Evolutionary conservation across 2,113 vertebrate species (phyloP).

Genomic region (Numida meleagris): DNA sequence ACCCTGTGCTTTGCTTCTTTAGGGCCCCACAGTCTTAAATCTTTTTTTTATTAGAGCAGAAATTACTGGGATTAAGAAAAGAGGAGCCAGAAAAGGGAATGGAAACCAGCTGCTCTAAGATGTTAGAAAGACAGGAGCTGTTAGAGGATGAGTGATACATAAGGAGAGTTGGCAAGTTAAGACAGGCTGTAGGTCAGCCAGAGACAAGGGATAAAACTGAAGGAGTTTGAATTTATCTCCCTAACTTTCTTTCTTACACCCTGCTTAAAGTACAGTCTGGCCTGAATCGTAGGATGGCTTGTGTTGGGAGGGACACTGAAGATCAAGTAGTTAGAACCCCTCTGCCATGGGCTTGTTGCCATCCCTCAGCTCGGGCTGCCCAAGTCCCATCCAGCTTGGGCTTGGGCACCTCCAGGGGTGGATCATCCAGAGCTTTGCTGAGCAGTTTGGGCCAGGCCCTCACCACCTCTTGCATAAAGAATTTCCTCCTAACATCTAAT

Average conservation of each 20-base stretch:
- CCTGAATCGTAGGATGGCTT: background rate
- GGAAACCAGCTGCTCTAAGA: slow-evolving; percentile 59
- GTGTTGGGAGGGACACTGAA: background rate
- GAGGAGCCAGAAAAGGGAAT: slow-evolving; percentile 56
- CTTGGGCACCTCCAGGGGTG: background rate
- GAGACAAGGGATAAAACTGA: background rate
- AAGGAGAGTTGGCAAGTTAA: slow-evolving; percentile 16
- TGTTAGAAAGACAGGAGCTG: slow-evolving; percentile 33
- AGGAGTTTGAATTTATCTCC: background rate
- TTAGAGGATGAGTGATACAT: background rate
- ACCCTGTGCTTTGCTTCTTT: background rate
- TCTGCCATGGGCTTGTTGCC: background rate
- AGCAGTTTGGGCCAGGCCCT: background rate
- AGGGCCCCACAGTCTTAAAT: slow-evolving; percentile 35
- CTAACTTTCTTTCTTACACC: background rate
- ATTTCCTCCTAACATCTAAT: background rate
- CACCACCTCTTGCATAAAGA: background rate
- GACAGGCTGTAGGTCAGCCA: slow-evolving; percentile 5
- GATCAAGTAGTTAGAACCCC: background rate
- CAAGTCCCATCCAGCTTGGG: background rate
- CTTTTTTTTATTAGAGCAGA: slow-evolving; percentile 31
- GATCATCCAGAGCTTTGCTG: background rate
- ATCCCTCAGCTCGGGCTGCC: background rate
- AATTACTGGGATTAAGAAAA: slow-evolving; percentile 39
- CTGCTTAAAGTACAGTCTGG: background rate